Evolutionary conservation across 1,140 invertebrate species (phyloP).

Genomic region (Pollicipes pollicipes): DNA sequence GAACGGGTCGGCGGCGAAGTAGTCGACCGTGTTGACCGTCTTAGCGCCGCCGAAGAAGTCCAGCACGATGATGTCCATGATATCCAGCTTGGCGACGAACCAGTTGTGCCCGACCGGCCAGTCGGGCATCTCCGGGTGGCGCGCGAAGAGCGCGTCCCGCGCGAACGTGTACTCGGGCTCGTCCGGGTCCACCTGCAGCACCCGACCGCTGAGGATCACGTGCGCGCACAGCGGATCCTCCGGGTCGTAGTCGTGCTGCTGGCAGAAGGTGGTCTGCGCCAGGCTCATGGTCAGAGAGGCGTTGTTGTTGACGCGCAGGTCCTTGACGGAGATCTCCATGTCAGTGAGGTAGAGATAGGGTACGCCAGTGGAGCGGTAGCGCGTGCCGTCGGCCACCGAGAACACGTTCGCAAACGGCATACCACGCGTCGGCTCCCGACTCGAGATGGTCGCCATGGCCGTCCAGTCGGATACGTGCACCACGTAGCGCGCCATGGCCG

Average conservation of each 20-base stretch:
- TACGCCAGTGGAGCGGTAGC: conserved; percentile 45
- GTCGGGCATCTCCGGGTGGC: conserved; percentile 46
- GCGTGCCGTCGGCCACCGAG: conserved; percentile 49
- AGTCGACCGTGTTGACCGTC: conserved; percentile 40
- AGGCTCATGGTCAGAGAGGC: conserved; percentile 46
- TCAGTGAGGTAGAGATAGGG: conserved; percentile 60
- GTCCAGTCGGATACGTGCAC: conserved; percentile 45
- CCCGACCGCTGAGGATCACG: conserved; percentile 47
- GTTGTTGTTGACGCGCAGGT: conserved; percentile 45
- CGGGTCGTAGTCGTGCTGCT: conserved; percentile 42
- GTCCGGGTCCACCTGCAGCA: conserved; percentile 35
- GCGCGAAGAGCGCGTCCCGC: conserved; percentile 39
- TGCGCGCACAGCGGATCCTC: conserved; percentile 63
- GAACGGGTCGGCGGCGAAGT: conserved; percentile 26
- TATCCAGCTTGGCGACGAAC: conserved; percentile 52
- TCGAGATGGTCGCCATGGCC: conserved; percentile 51
- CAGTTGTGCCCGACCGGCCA: conserved; percentile 49
- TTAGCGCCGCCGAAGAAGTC: conserved; percentile 59
- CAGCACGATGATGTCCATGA: conserved; percentile 45
- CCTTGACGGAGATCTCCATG: conserved; percentile 50
- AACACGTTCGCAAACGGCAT: conserved; percentile 57
- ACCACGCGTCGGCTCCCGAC: conserved; percentile 34
- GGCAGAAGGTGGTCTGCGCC: conserved; percentile 47
- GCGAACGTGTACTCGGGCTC: conserved; percentile 28
- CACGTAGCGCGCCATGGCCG: conserved; percentile 32